phyloP scores from a whole-genome alignment of 2,113 vertebrate genomes.

The Synchiropus splendidus region DNA sequence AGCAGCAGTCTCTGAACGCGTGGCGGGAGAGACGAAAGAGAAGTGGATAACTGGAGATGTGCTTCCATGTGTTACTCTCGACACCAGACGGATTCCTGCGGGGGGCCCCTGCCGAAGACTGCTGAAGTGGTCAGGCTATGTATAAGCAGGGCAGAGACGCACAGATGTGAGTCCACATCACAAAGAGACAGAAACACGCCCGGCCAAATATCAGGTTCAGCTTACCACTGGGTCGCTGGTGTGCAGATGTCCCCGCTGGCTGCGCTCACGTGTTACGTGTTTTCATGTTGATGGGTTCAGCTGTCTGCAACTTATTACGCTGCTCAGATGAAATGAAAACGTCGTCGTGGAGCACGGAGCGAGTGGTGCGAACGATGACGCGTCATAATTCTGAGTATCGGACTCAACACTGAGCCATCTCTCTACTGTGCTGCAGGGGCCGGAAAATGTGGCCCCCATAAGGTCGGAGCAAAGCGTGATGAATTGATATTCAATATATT shows the following conservation, averaged over 20 bases:
- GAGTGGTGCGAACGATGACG: no score
- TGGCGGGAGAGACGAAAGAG: not conserved
- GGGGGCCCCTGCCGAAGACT: slow-evolving; percentile 8
- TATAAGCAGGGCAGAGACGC: slow-evolving; percentile 33
- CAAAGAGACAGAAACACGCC: slow-evolving; percentile 26
- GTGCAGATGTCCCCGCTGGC: slow-evolving; percentile 36
- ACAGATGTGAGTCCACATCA: slow-evolving; percentile 48
- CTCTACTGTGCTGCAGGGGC: no score
- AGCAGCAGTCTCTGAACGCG: not conserved
- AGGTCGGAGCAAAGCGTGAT: no score
- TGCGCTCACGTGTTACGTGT: not conserved
- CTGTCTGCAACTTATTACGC: no score
- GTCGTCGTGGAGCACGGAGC: no score
- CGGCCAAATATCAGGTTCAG: slow-evolving; percentile 37
- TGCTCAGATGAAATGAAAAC: no score
- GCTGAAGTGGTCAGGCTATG: slow-evolving; percentile 26
- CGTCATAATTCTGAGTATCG: no score
- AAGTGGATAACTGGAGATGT: not conserved
- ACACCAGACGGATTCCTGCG: not conserved
- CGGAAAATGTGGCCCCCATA: no score
- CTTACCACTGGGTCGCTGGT: slow-evolving; percentile 20
- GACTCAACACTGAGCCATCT: no score
- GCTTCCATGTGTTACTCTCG: slow-evolving; percentile 1
- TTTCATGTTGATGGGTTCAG: not conserved
- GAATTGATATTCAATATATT: no score